Percentiles rank a stretch among this genome's conserved stretches.
phyloP scores from a whole-genome alignment of 2,797 vertebrate species.

The Coranthus polyacanthus region DNA sequence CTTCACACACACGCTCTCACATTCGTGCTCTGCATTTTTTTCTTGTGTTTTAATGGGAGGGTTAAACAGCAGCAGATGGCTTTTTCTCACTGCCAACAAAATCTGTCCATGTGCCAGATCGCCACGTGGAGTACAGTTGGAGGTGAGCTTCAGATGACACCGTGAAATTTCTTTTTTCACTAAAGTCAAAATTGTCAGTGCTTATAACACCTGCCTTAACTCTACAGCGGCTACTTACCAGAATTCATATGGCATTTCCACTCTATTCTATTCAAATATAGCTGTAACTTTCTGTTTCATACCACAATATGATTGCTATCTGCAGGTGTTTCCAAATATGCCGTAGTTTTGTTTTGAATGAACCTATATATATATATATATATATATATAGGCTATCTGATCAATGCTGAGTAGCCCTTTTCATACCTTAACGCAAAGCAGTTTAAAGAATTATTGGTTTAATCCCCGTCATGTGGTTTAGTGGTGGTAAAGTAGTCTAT shows the following conservation, averaged over 20 bases:
- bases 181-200: neutral
- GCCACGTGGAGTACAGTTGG: constrained; percentile 74
- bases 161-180: neutral
- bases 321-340: constrained; percentile 27
- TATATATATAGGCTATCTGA: constrained; percentile 24
- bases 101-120: constrained; percentile 69
- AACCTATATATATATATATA: neutral
- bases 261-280: constrained; percentile 6
- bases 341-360: neutral
- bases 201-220: neutral
- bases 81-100: constrained; percentile 80
- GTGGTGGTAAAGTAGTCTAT: constrained; percentile 15
- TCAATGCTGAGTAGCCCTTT: constrained; percentile 41
- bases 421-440: constrained; percentile 56
- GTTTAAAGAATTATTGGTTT: constrained; percentile 56
- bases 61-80: constrained; percentile 80
- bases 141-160: constrained; percentile 59
- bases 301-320: neutral
- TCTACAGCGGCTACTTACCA: neutral
- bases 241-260: neutral
- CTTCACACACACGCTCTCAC: constrained; percentile 24
- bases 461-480: constrained; percentile 56
- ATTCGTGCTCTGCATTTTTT: constrained; percentile 41
- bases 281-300: constrained; percentile 6
- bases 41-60: constrained; percentile 70